A percentile compares a stretch with the other conserved stretches of the same genome.
These are phyloP conservation scores for Hedychridium roseum DNA, from an alignment of 2,888 invertebrate genomes.

Conservation along the genomic window DNA sequence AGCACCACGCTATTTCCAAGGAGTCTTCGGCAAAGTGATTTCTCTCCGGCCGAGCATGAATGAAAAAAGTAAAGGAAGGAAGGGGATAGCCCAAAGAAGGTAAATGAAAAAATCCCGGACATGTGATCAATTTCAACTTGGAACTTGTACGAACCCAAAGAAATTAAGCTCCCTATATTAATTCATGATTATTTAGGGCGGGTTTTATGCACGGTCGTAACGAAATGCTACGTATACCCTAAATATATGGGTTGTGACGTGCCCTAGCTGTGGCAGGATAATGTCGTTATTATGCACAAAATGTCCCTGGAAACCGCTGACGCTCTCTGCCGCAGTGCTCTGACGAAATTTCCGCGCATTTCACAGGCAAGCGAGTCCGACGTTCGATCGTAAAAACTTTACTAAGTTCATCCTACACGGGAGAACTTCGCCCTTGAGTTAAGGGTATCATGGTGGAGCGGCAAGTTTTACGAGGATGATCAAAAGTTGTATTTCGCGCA, in stretches of 20 bases:
- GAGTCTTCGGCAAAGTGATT: constrained; percentile 33
- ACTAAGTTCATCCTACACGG: neutral
- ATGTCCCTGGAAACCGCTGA: too few relatives aligned
- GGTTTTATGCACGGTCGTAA: neutral
- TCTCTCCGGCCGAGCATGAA: constrained; percentile 24
- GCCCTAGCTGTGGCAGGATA: too few relatives aligned
- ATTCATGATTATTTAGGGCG: too few relatives aligned
- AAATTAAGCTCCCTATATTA: too few relatives aligned
- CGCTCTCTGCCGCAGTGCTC: constrained; percentile 5
- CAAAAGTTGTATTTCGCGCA: neutral
- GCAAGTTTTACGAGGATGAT: neutral
- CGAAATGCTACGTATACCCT: too few relatives aligned
- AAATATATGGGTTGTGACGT: too few relatives aligned
- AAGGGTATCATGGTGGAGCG: neutral
- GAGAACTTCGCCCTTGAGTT: neutral
- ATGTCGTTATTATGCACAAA: too few relatives aligned
- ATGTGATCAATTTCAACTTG: too few relatives aligned
- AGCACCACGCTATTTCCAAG: constrained; percentile 29
- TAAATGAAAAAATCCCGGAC: neutral
- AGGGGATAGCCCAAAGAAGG: neutral
- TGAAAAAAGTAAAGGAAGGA: constrained; percentile 12
- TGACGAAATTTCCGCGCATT: constrained; percentile 20
- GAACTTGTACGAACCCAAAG: too few relatives aligned
- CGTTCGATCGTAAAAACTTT: constrained; percentile 29
- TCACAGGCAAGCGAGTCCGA: constrained; percentile 24